Percentiles rank a stretch among this genome's conserved stretches.
phyloP scores from a whole-genome alignment of 2,113 vertebrate species.

The Haplochromis vanheusdeni region DNA sequence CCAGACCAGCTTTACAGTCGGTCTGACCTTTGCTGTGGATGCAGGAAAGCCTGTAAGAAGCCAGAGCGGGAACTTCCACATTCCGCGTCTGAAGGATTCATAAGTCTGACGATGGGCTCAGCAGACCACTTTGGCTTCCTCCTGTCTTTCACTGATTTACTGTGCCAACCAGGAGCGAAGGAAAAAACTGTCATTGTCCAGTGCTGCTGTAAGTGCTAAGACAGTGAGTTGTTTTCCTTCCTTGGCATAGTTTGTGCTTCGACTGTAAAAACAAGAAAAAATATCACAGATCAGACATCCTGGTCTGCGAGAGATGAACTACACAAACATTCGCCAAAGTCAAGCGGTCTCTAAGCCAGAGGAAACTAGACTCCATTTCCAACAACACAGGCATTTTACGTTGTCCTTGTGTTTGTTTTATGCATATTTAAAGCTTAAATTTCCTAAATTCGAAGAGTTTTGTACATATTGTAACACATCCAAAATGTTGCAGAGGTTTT shows the following conservation, averaged over 20 bases:
- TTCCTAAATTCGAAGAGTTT: not conserved
- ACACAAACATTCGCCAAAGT: not conserved
- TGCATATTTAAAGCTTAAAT: not conserved
- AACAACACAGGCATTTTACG: not conserved
- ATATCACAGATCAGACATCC: not conserved
- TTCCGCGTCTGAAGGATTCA: conserved; percentile 39
- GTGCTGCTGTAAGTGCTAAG: not conserved
- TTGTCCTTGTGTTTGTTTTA: not conserved
- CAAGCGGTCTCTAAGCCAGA: not conserved
- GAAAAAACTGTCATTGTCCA: not conserved
- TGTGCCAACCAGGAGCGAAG: not conserved
- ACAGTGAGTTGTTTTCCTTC: not conserved
- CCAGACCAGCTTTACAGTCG: conserved; percentile 28
- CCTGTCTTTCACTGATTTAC: not conserved
- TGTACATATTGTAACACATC: not conserved
- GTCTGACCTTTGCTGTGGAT: conserved; percentile 29
- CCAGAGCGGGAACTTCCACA: conserved; percentile 56
- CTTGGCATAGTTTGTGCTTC: not conserved
- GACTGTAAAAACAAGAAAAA: not conserved
- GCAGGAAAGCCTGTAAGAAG: conserved; percentile 54
- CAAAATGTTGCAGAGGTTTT: not conserved
- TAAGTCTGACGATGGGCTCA: conserved; percentile 24
- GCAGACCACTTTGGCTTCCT: conserved; percentile 11
- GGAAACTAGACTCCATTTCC: not conserved
- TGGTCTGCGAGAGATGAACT: not conserved